A percentile compares a stretch with the other conserved stretches of the same genome.
These are phyloP conservation scores for Spodoptera frugiperda DNA, from an alignment of 1,140 invertebrate genomes.

Conservation along the genomic window DNA sequence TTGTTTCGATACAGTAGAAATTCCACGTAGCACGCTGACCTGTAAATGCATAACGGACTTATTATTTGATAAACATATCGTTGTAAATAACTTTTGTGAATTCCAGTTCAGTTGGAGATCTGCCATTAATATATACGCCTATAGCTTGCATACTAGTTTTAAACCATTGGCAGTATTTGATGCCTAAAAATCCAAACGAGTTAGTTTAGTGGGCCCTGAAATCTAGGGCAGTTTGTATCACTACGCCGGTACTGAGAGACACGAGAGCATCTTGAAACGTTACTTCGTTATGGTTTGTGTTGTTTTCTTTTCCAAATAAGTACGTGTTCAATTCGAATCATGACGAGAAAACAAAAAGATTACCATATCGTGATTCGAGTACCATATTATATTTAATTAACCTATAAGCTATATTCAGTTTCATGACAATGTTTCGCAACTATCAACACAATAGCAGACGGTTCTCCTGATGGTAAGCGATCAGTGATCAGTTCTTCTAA, in stretches of 20 bases:
- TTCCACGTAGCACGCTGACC: conserved; percentile 6
- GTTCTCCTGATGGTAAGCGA: too few species aligned
- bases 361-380: too few species aligned
- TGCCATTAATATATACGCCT: conserved; percentile 29
- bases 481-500: too few species aligned
- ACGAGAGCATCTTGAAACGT: neutral
- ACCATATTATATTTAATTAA: too few species aligned
- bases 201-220: neutral
- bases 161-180: too few species aligned
- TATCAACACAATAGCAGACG: too few species aligned
- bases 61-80: conserved; percentile 43
- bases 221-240: conserved; percentile 15
- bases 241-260: neutral
- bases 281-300: too few species aligned
- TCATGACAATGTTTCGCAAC: neutral
- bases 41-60: conserved; percentile 24
- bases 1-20: conserved; percentile 1
- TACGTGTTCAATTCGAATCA: too few species aligned
- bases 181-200: neutral
- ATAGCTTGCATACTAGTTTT: conserved; percentile 6
- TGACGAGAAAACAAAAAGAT: too few species aligned
- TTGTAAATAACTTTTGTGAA: conserved; percentile 26
- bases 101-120: conserved; percentile 34
- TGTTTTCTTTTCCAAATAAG: too few species aligned
- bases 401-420: too few species aligned